These are phyloP conservation scores for Pristionchus fissidentatus DNA, from an alignment of 2,888 invertebrate species.

Conservation along the genomic window DNA sequence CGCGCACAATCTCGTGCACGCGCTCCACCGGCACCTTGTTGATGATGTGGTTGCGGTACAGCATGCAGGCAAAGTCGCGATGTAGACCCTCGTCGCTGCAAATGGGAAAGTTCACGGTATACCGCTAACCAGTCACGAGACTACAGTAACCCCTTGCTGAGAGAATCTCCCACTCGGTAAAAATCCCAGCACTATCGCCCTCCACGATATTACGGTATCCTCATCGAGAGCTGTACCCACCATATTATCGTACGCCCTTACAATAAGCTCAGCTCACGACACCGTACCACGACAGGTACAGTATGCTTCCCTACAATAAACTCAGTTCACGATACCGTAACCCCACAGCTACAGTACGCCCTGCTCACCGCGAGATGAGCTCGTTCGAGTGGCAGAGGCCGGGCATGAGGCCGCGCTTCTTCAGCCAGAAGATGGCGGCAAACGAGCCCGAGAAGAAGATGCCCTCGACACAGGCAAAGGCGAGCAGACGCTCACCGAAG, in stretches of 20 bases:
- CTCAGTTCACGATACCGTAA: neutral
- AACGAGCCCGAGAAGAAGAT: slow-evolving; percentile 97
- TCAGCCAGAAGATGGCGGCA: slow-evolving; percentile 98
- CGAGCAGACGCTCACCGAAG: slow-evolving; percentile 94
- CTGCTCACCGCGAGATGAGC: slow-evolving; percentile 87
- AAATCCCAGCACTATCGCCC: too few species aligned
- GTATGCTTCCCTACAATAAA: neutral
- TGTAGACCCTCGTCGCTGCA: slow-evolving; percentile 86
- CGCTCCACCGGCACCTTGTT: slow-evolving; percentile 87
- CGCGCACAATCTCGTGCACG: slow-evolving; percentile 87
- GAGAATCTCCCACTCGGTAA: too few species aligned
- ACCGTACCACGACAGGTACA: neutral
- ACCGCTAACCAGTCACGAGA: too few species aligned
- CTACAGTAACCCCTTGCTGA: too few species aligned
- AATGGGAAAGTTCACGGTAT: slow-evolving; percentile 27
- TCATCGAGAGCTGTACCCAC: too few species aligned
- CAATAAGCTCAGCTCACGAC: too few species aligned
- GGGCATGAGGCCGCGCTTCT: slow-evolving; percentile 98
- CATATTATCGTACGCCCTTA: too few species aligned
- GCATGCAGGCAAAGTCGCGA: slow-evolving; percentile 97
- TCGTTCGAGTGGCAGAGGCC: slow-evolving; percentile 99
- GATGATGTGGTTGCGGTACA: slow-evolving; percentile 91
- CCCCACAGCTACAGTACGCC: slow-evolving; percentile 83
- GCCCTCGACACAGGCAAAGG: slow-evolving; percentile 98
- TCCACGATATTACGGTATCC: too few species aligned